Evolutionary conservation across 2,113 vertebrate genomes (phyloP).

Genomic region (Tragelaphus scriptus): DNA sequence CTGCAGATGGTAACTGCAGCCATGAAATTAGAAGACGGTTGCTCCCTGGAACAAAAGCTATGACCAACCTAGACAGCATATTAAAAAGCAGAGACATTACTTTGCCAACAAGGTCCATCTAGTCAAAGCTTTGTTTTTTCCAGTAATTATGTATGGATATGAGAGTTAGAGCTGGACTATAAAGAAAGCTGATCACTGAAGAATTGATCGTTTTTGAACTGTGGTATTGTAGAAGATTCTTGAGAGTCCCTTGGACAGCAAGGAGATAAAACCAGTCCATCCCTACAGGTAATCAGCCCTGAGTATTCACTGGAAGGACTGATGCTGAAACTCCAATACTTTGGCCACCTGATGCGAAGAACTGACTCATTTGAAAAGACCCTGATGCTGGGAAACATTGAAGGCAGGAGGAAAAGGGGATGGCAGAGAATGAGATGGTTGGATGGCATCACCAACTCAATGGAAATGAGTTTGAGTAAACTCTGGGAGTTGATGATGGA

Average conservation of each 20-base stretch:
- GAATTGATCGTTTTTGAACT: not conserved
- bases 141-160: not conserved
- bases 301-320: not conserved
- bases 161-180: not conserved
- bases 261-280: not conserved
- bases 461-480: not conserved
- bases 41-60: not conserved
- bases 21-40: not conserved
- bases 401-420: not conserved
- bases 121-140: not conserved
- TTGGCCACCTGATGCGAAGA: not conserved
- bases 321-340: not conserved
- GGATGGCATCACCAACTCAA: not conserved
- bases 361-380: not conserved
- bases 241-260: not conserved
- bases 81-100: not conserved
- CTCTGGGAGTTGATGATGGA: not conserved
- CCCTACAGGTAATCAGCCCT: not conserved
- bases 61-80: not conserved
- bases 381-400: not conserved
- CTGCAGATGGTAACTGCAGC: not conserved
- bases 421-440: not conserved
- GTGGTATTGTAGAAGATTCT: not conserved
- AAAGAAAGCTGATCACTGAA: not conserved
- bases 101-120: not conserved